phyloP scores from a whole-genome alignment of 2,113 vertebrate genomes.

The Urocolius indicus region DNA sequence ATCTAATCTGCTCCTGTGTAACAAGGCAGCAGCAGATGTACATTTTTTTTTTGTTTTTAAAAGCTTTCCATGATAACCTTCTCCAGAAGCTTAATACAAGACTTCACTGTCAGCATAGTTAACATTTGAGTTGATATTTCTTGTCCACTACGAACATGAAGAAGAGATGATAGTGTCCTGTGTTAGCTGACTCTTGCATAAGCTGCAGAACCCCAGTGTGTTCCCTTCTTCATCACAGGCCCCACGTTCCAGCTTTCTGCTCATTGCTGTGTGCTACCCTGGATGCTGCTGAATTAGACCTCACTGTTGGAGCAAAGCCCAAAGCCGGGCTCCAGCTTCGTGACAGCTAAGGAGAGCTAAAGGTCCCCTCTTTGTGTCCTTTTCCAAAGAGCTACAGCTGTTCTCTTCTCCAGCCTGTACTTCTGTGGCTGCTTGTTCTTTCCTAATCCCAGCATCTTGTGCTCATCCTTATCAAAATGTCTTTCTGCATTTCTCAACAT shows the following conservation, averaged over 20 bases:
- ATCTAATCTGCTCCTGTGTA: not conserved
- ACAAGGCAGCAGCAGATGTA: not conserved
- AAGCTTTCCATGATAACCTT: not conserved
- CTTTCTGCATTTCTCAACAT: not conserved
- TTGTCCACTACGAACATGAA: not conserved
- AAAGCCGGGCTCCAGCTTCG: not conserved
- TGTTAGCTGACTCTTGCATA: not conserved
- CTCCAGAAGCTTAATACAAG: not conserved
- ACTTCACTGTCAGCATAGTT: not conserved
- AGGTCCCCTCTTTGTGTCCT: not conserved
- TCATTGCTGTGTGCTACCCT: not conserved
- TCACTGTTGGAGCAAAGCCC: not conserved
- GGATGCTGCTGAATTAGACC: not conserved
- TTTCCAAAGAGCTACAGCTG: not conserved
- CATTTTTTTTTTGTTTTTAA: not conserved
- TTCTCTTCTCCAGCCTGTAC: not conserved
- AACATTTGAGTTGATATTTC: not conserved
- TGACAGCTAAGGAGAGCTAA: not conserved
- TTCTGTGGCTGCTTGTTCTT: not conserved
- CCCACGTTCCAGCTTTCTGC: not conserved
- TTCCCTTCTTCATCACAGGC: not conserved
- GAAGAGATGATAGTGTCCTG: not conserved
- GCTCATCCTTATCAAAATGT: not conserved
- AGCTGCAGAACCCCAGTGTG: not conserved
- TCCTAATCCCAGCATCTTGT: not conserved